phyloP scores from a whole-genome alignment of 2,797 vertebrate genomes.

The Cetoscarus ocellatus region DNA sequence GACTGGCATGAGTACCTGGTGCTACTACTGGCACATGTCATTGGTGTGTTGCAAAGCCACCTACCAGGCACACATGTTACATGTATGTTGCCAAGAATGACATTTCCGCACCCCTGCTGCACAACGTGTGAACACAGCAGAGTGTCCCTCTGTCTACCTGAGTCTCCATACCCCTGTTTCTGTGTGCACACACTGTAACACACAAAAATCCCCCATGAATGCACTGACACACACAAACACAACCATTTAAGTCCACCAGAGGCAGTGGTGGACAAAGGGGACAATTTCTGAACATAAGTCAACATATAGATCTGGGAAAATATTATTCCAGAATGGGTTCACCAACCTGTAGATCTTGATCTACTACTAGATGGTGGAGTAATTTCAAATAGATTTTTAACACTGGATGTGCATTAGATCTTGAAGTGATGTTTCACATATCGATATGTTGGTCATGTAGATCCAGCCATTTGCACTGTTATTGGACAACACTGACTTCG shows the following conservation, averaged over 20 bases:
- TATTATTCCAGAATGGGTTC: too few relatives aligned
- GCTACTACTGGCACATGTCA: constrained; percentile 74
- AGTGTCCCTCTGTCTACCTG: constrained; percentile 79
- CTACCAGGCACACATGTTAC: constrained; percentile 84
- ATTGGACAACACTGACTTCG: too few relatives aligned
- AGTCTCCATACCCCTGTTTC: constrained; percentile 26
- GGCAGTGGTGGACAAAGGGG: too few relatives aligned
- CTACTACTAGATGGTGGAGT: too few relatives aligned
- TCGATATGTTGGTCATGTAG: too few relatives aligned
- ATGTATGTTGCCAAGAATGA: constrained; percentile 78
- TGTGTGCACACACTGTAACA: constrained; percentile 25
- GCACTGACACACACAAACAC: constrained; percentile 7
- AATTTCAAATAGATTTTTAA: too few relatives aligned
- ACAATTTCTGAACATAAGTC: too few relatives aligned
- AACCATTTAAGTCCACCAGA: neutral
- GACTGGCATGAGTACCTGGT: constrained; percentile 72
- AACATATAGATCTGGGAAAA: too few relatives aligned
- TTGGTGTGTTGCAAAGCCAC: constrained; percentile 68
- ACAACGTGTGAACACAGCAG: constrained; percentile 71
- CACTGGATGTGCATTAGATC: too few relatives aligned
- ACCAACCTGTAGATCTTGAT: too few relatives aligned
- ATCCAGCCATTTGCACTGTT: too few relatives aligned
- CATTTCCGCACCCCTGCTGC: constrained; percentile 84
- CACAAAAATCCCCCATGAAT: constrained; percentile 38
- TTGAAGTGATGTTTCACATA: too few relatives aligned